phyloP scores from a whole-genome alignment of 2,888 invertebrate genomes.

The Stenchaetothrips biformis region DNA sequence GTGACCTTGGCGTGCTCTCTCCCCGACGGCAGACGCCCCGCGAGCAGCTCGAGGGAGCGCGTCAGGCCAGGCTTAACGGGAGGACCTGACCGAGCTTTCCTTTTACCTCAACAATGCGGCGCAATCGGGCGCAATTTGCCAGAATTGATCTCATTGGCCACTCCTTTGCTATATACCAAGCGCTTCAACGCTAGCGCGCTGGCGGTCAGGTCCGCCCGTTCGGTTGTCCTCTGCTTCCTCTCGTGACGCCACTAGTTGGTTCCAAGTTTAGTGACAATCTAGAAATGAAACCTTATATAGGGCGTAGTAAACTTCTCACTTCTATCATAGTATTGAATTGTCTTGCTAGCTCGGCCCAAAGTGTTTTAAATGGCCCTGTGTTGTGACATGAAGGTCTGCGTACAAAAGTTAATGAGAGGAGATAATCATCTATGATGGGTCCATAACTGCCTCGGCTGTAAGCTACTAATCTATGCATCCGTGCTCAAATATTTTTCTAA shows the following conservation, averaged over 20 bases:
- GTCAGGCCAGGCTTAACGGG: neutral
- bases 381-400: neutral
- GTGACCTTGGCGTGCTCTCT: neutral
- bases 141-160: no score
- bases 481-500: slow-evolving; percentile 6
- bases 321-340: neutral
- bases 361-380: neutral
- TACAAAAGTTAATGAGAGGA: neutral
- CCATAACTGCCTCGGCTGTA: slow-evolving; percentile 9
- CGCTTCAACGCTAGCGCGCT: no score
- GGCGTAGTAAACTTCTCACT: neutral
- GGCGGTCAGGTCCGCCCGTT: neutral
- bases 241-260: neutral
- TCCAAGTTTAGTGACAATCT: neutral
- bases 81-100: neutral
- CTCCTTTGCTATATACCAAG: no score
- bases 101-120: neutral
- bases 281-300: neutral
- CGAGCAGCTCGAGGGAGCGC: neutral
- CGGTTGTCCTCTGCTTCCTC: neutral
- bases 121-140: neutral
- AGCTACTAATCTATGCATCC: neutral
- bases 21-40: neutral
- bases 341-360: slow-evolving; percentile 10
- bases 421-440: slow-evolving; percentile 10